Evolutionary conservation across 2,113 vertebrate genomes (phyloP).

Genomic region (Pelobates fuscus): DNA sequence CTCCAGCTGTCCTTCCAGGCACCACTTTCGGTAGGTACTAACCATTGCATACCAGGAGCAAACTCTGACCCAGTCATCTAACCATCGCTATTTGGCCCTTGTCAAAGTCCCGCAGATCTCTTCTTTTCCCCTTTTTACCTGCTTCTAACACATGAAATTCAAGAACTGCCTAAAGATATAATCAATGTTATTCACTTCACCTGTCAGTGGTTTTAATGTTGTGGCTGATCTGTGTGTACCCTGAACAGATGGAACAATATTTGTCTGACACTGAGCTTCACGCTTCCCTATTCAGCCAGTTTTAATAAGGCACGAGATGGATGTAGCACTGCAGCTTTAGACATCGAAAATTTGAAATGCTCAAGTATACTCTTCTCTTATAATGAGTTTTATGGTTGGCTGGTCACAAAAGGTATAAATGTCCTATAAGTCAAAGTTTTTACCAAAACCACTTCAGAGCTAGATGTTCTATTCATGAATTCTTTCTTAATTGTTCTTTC

Average conservation of each 20-base stretch:
- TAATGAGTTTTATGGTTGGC: slow-evolving; percentile 15
- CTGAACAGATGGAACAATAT: not conserved
- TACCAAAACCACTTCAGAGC: not conserved
- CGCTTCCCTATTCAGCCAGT: not conserved
- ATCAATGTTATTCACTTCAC: too few relatives aligned
- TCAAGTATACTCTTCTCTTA: not conserved
- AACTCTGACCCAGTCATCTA: too few relatives aligned
- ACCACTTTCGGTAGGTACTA: too few relatives aligned
- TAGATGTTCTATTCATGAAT: not conserved
- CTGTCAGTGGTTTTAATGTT: too few relatives aligned
- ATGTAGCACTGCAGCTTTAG: not conserved
- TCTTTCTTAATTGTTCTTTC: slow-evolving; percentile 2
- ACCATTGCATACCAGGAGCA: too few relatives aligned
- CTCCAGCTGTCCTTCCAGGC: too few relatives aligned
- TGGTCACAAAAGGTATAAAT: not conserved
- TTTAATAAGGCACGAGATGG: not conserved
- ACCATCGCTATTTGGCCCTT: too few relatives aligned
- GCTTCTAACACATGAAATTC: too few relatives aligned
- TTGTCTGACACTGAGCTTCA: not conserved
- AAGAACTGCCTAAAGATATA: too few relatives aligned
- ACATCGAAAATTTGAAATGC: not conserved
- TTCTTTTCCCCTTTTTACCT: too few relatives aligned
- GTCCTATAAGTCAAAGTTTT: not conserved
- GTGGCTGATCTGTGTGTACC: too few relatives aligned
- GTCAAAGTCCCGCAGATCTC: too few relatives aligned